Percentiles rank a stretch among this genome's conserved stretches.
Evolutionary conservation across 1,140 invertebrate species (phyloP).

Genomic region (Drosophila erecta): DNA sequence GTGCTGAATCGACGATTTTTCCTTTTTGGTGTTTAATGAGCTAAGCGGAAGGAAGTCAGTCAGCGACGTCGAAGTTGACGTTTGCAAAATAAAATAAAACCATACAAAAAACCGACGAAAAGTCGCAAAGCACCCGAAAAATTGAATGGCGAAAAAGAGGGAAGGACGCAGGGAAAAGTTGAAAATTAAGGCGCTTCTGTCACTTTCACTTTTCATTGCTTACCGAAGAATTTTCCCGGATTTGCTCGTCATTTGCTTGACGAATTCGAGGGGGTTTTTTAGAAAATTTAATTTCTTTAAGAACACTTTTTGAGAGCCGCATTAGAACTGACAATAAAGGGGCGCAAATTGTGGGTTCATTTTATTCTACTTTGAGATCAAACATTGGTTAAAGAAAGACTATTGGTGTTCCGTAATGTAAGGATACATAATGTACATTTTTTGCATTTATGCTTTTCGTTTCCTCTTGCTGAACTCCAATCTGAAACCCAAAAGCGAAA

Average conservation of each 20-base stretch:
- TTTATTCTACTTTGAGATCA: neutral
- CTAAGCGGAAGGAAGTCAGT: constrained; percentile 82
- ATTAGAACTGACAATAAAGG: constrained; percentile 19
- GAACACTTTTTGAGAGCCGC: constrained; percentile 23
- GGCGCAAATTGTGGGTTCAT: neutral
- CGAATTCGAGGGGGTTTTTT: constrained; percentile 37
- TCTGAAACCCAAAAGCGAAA: neutral
- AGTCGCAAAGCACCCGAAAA: constrained; percentile 6
- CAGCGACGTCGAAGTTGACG: constrained; percentile 69
- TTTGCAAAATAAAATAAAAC: constrained; percentile 76
- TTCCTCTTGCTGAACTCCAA: neutral
- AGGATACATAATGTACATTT: neutral
- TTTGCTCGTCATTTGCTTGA: constrained; percentile 54
- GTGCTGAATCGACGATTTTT: constrained; percentile 14
- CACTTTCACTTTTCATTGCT: constrained; percentile 72
- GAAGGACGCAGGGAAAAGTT: constrained; percentile 43
- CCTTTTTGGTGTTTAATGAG: constrained; percentile 76
- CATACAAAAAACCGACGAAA: constrained; percentile 49
- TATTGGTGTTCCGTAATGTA: too few species aligned
- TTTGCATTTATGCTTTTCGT: neutral
- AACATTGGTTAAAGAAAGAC: too few species aligned
- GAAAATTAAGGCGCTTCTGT: constrained; percentile 75
- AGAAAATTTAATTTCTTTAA: constrained; percentile 61
- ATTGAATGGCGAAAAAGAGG: neutral
- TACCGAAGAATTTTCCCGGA: constrained; percentile 44